Base-by-base conservation (phyloP, 2,888 invertebrate genomes). In the Biston betularia region DNA sequence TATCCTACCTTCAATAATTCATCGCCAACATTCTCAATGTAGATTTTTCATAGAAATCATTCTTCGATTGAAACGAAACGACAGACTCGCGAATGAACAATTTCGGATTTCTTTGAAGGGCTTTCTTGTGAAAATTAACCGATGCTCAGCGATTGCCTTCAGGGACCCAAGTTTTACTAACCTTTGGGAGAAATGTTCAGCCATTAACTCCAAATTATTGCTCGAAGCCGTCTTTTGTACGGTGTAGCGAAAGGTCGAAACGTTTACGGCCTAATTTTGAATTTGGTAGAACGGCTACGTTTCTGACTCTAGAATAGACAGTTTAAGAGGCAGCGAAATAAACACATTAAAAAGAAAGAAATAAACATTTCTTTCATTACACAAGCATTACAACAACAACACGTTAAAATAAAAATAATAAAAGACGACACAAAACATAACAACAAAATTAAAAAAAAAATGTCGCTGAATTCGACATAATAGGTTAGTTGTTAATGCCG, bases 131-230 rank as follows among this genome's bases (percentile, higher is more conserved):
- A 66, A 65, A 79, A 82, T 83, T 78, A 81, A 79, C 78, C 68
- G 72, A 71, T 67, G 72, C 74, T 64, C 77, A 77, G 79, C 72
- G 76, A 75, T 64, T 59, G 71, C 56, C 55, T 50, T 67, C 61
- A 59, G 64, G 64, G 72, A 72, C 46, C 44, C 58, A 57, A 66
- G 62, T 73, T 70, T 61, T 68, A 67, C 71, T 69, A 79, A 70
- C 73, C 74, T 74, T 71, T 72, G 56, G 70, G 68, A 63, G 67
- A 75, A 82, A 82, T 78, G 73, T 77, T 75, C 73, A 59, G 72
- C 77, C 75, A 76, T 79, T 79, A 77, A 68, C 55, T 67, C 68
- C 64, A 68, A 80, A 79, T 77, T 72, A 79, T 78, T 75, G 58
- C 75, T 72, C 56, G 48, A 68, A 79, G 73, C 38, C 68, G 71